Evolutionary conservation across 2,113 vertebrate genomes (phyloP).

Genomic region (Equus przewalskii): DNA sequence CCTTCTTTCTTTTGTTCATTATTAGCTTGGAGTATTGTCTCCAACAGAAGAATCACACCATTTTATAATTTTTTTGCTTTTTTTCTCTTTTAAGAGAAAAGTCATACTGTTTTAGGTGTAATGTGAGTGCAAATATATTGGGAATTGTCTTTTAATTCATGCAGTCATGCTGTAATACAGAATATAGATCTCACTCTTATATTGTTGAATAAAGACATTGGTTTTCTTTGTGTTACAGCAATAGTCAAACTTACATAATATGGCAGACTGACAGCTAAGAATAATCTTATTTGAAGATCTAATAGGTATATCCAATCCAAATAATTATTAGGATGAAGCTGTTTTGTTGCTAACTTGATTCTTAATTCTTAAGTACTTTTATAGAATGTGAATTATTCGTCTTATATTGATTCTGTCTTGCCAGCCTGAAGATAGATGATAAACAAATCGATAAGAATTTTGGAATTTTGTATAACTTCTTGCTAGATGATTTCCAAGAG

Average conservation of each 20-base stretch:
- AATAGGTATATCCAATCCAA: background rate
- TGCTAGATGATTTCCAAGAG: conserved; percentile 32
- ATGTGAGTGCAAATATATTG: background rate
- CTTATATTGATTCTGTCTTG: background rate
- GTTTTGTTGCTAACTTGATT: conserved; percentile 34
- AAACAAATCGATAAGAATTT: conserved; percentile 62
- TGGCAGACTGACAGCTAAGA: background rate
- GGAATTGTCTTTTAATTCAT: background rate
- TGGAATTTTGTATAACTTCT: conserved; percentile 14
- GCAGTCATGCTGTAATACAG: background rate
- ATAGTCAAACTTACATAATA: background rate
- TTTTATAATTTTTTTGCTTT: background rate
- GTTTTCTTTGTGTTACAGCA: background rate
- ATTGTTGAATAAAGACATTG: background rate
- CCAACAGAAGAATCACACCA: background rate
- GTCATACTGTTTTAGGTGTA: background rate
- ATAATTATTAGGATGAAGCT: background rate
- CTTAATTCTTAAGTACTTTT: conserved; percentile 8
- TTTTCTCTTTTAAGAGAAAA: background rate
- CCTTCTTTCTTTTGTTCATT: too few relatives aligned
- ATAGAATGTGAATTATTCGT: conserved; percentile 46
- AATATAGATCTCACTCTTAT: background rate
- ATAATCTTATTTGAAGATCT: conserved; percentile 32
- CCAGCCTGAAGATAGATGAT: conserved; percentile 8
- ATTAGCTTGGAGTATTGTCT: too few relatives aligned